These are phyloP conservation scores for Neelides folsomi DNA, from an alignment of 2,888 invertebrate genomes.

Conservation along the genomic window DNA sequence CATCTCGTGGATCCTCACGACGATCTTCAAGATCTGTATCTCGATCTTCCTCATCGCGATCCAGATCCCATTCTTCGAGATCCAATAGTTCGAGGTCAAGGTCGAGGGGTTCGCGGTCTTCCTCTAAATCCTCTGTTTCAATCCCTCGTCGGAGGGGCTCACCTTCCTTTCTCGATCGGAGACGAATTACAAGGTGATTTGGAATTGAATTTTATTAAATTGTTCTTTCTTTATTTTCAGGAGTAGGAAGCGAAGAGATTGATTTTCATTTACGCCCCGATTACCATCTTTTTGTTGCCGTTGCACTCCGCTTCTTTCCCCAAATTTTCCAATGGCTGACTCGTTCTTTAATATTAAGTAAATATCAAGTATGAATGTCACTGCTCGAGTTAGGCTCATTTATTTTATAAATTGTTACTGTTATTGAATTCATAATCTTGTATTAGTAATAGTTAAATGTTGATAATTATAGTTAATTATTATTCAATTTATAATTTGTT, in stretches of 20 bases:
- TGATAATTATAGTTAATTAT: too few species aligned
- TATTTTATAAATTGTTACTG: not conserved
- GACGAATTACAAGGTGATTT: constrained; percentile 85
- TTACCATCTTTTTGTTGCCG: not conserved
- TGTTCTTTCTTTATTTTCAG: constrained; percentile 43
- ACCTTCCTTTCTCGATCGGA: constrained; percentile 81
- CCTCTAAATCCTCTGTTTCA: constrained; percentile 51
- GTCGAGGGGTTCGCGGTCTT: constrained; percentile 15
- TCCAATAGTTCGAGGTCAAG: constrained; percentile 6
- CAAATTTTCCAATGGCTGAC: not conserved
- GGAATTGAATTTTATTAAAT: constrained; percentile 34
- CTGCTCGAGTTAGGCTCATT: not conserved
- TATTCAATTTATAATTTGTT: too few species aligned
- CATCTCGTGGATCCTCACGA: not conserved
- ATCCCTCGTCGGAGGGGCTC: constrained; percentile 85
- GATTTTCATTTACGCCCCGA: constrained; percentile 11
- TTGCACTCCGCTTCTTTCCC: not conserved
- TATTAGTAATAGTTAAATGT: too few species aligned
- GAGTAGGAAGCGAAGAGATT: constrained; percentile 40
- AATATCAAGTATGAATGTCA: not conserved
- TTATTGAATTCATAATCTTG: too few species aligned
- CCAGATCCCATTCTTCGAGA: constrained; percentile 7
- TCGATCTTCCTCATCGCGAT: constrained; percentile 1
- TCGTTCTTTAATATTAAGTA: not conserved
- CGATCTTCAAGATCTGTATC: not conserved